Base-by-base conservation (phyloP, 2,888 invertebrate genomes). In the Drosophila lacicola region DNA sequence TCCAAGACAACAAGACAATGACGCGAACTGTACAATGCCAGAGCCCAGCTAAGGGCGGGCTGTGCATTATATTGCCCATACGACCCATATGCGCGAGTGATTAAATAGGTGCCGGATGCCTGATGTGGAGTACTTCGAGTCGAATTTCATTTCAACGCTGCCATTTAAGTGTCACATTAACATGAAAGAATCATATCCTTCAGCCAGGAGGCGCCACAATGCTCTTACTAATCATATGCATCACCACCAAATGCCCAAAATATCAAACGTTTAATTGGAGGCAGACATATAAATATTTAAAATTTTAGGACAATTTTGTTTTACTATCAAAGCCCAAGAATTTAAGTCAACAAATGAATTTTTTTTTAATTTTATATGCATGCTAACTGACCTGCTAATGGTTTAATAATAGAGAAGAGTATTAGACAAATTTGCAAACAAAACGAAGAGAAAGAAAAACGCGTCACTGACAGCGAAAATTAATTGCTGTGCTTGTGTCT, bases 61-160 rank as follows among this genome's bases (percentile, higher is more conserved):
- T 14, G n/a, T 9, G 21, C 36, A 61, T 69, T 69, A 61, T 69
- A 69, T 78, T 61, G 61, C 79, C 53, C 62, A 70, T 46, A 36
- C 73, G 74, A 74, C 63, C 78, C 69, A 51, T 74, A 64, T 69
- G 55, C 50, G n/a, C 57, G 42, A 60, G 58, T 82, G 80, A 78
- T 79, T 78, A 82, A 80, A 79, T 65, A 65, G 62, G 54, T 39
- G 49, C 50, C 37, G 46, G 46, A 25, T 36, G 46, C 19, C 25
- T 6, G 39, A 9, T 34, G 46, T 13, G 29, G 29, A 29, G 34
- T 46, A 11, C 25, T 47, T 49, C 17, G 37, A 47, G 46, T 29
- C 17, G 53, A 79, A 82, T 79, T 68, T 68, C 76, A 82, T 79
- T 80, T 80, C 58, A 66, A 60, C 44, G 64, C 72, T 53, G 56